Evolutionary conservation across 1,140 invertebrate genomes (phyloP), one percentile per base, ranked within the genome.

Genomic region (Drosophila pallidifrons): DNA sequence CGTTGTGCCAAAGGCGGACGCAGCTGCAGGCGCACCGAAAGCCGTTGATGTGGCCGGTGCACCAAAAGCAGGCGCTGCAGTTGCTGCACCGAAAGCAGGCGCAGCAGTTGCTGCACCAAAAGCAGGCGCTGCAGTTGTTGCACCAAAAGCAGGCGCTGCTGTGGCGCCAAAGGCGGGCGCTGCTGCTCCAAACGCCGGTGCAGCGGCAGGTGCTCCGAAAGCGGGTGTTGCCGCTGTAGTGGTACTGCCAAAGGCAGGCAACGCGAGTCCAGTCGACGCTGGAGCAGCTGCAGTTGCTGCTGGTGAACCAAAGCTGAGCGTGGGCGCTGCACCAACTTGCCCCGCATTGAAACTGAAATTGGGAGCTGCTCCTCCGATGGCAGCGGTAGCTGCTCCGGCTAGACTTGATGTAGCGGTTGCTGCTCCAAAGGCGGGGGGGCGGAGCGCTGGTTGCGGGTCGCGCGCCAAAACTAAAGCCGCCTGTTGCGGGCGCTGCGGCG

Each of bases 391-490:
- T 30, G 63, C 72, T 6, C 71, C 65, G 5, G 71, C 71, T 4
- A 68, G 65, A 30, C 28, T 68, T 7, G 71, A 47, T 4, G 65
- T 60, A 1, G 38, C 55, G 2, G 82, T 73, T 3, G 77, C 64
- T n/a, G 81, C 73, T 5, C 85, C 87, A 54, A 86, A 88, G 2
- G 79, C 64, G 1, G 78, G 75, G 75, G 5, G 87, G 72, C 3
- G 74, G 76, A 5, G 76, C 68, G 30, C 49, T 78, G 11, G 77
- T 72, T 41, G 76, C 38, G 1, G 83, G 66, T 45, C 78, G 75
- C 75, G 82, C 82, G 64, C 91, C 88, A 89, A 92, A 92, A 78
- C 60, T 76, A n/a, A 91, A 91, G 1, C 13, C 67, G 7, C 73
- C 70, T 20, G 66, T 7, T 28, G 73, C 69, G 3, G 89, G 58